A percentile compares a stretch with the other conserved stretches of the same genome.
Evolutionary conservation across 2,888 invertebrate genomes (phyloP).

Genomic region (Linyphia triangularis): DNA sequence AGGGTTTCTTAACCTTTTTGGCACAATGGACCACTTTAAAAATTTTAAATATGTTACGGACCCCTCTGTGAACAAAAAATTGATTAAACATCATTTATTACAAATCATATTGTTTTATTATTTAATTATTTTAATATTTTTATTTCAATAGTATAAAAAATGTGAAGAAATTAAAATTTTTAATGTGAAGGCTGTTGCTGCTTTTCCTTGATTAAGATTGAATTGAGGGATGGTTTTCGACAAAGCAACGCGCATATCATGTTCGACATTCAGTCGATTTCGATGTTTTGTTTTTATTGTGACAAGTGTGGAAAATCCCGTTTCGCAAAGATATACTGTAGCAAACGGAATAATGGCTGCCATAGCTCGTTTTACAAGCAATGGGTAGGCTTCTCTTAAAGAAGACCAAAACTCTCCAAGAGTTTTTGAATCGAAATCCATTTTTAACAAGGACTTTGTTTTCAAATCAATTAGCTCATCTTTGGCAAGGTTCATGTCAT

Average conservation of each 20-base stretch:
- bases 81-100: constrained; percentile 42
- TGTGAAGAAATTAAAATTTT: constrained; percentile 44
- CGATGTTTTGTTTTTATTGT: constrained; percentile 55
- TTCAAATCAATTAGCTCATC: constrained; percentile 52
- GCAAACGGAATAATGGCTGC: constrained; percentile 58
- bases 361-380: constrained; percentile 58
- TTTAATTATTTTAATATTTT: no score
- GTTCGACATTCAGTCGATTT: constrained; percentile 42
- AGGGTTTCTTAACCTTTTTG: constrained; percentile 46
- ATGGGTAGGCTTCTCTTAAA: constrained; percentile 51
- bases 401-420: no score
- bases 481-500: constrained; percentile 56
- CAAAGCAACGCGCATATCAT: constrained; percentile 52
- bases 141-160: constrained; percentile 1
- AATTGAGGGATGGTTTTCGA: constrained; percentile 50
- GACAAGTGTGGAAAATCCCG: constrained; percentile 52
- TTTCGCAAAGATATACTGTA: constrained; percentile 54
- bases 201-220: constrained; percentile 56
- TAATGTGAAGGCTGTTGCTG: constrained; percentile 53
- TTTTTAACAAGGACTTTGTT: constrained; percentile 43
- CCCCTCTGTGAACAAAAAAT: constrained; percentile 50
- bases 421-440: no score
- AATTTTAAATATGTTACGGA: constrained; percentile 43
- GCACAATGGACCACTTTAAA: constrained; percentile 44
- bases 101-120: no score